A percentile compares a stretch with the other conserved stretches of the same genome.
phyloP scores from a whole-genome alignment of 2,888 invertebrate genomes.

The Ethmia dodecea region DNA sequence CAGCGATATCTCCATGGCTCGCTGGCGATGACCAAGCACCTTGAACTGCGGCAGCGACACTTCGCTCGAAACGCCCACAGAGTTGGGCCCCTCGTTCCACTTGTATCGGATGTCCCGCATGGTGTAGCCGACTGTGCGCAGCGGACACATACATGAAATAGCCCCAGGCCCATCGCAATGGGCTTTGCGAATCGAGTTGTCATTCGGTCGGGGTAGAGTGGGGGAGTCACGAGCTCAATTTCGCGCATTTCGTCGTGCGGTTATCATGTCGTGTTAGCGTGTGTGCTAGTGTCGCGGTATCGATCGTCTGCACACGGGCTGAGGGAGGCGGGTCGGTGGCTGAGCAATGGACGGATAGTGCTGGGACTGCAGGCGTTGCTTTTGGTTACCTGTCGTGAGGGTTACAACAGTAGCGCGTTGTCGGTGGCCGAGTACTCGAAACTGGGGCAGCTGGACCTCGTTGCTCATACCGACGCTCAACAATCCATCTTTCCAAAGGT shows the following conservation, averaged over 20 bases:
- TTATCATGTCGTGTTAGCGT: slow-evolving; percentile 65
- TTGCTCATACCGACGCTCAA: slow-evolving; percentile 96
- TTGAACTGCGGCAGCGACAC: slow-evolving; percentile 98
- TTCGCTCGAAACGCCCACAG: slow-evolving; percentile 96
- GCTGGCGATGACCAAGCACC: slow-evolving; percentile 97
- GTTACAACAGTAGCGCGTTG: slow-evolving; percentile 96
- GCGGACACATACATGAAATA: slow-evolving; percentile 72
- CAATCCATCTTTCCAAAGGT: slow-evolving; percentile 96
- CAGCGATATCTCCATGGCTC: slow-evolving; percentile 96
- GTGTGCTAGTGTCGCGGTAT: slow-evolving; percentile 68
- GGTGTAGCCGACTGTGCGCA: slow-evolving; percentile 95
- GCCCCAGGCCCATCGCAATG: slow-evolving; percentile 76
- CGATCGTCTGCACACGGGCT: slow-evolving; percentile 66
- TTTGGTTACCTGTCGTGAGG: slow-evolving; percentile 94
- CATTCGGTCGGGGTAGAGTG: slow-evolving; percentile 66
- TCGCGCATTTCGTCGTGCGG: slow-evolving; percentile 65
- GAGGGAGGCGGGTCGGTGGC: slow-evolving; percentile 71
- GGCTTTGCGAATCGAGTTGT: slow-evolving; percentile 71
- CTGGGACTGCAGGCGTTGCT: slow-evolving; percentile 55
- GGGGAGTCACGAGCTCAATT: slow-evolving; percentile 55
- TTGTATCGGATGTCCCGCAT: slow-evolving; percentile 98
- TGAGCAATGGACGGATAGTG: slow-evolving; percentile 60
- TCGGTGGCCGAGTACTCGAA: slow-evolving; percentile 97
- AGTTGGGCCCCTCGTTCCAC: slow-evolving; percentile 97
- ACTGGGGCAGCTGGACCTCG: slow-evolving; percentile 97